Base-by-base conservation (phyloP, 2,888 invertebrate species). In the Watsonalla cultraria region DNA sequence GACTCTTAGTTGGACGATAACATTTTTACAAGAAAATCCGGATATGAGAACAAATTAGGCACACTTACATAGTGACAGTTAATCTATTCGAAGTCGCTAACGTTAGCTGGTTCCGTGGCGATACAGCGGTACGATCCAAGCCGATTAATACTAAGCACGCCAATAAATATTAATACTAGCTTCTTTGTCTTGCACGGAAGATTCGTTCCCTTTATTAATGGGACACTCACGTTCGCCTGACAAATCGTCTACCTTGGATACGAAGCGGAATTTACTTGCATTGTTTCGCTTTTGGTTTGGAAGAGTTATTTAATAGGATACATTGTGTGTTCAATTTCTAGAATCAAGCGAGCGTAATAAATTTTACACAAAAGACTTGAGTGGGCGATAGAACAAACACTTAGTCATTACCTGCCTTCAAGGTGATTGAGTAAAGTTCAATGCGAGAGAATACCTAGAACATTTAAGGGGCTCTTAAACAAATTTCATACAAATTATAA, bases 91-190 rank as follows among this genome's bases (percentile, higher is more conserved):
- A 61, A 60, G 74, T 69, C 74, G 73, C 70, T 67, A 54, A 61
- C 57, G 64, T 63, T 56, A 68, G 66, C 70, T 63, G 74, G 73
- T 72, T 68, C 66, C 72, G 74, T 74, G 74, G 78, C 82, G 82
- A 86, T 86, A 86, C 74, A 76, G 72, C 75, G 76, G 64, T 80
- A 78, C 82, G 81, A 85, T 84, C 83, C 77, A 63, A 73, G 76
- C 78, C 87, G 90, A 90, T 90, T 90, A 90, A 88, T 90, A 87
- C 84, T 86, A 89, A 90, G 89, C 83, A 84, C 84, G 78, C 84
- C 88, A 85, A 90, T 90, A 90, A 90, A 90, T 90, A 90, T 86
- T 82, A 87, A 86, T 82, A 82, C 84, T 75, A 74, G 82, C 83
- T 88, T 80, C 88, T 89, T 89, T 89, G 88, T 89, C 87, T 90